Percentiles rank a stretch among this genome's conserved stretches.
Evolutionary conservation across 2,797 vertebrate genomes (phyloP).

Genomic region (Tangara arthus): DNA sequence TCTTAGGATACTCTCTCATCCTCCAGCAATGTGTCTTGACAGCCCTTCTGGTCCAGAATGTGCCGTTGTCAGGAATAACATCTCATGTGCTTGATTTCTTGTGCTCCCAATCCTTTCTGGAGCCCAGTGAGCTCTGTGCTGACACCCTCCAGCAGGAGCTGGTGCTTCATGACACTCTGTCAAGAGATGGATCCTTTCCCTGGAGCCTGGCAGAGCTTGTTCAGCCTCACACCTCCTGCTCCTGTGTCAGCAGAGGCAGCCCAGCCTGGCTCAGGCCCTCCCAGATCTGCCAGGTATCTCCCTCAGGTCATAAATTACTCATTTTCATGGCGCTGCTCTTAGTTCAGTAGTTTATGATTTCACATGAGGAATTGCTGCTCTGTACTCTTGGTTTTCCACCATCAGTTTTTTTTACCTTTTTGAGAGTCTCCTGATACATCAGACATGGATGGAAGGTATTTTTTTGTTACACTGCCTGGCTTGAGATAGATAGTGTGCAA

Average conservation of each 20-base stretch:
- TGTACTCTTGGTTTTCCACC: not conserved
- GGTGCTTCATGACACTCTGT: not conserved
- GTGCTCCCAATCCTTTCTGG: not conserved
- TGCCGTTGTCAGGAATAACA: not conserved
- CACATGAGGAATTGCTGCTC: not conserved
- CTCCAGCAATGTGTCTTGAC: not conserved
- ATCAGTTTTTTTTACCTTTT: not conserved
- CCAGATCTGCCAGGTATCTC: not conserved
- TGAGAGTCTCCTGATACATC: not conserved
- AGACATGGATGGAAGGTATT: not conserved
- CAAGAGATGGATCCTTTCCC: not conserved
- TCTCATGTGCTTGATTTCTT: not conserved
- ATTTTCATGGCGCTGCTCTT: not conserved
- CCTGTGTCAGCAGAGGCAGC: not conserved
- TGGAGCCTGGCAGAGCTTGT: not conserved
- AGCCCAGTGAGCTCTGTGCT: not conserved
- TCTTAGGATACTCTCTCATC: not conserved
- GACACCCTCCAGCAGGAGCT: not conserved
- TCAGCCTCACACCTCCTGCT: not conserved
- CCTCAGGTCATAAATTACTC: not conserved
- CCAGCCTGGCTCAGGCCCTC: not conserved
- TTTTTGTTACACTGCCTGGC: not conserved
- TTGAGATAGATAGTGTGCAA: not conserved
- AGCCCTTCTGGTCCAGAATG: slow-evolving; percentile 3
- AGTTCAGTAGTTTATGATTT: not conserved